Evolutionary conservation across 2,797 vertebrate genomes (phyloP).

Genomic region (Syngnathus rostellatus): DNA sequence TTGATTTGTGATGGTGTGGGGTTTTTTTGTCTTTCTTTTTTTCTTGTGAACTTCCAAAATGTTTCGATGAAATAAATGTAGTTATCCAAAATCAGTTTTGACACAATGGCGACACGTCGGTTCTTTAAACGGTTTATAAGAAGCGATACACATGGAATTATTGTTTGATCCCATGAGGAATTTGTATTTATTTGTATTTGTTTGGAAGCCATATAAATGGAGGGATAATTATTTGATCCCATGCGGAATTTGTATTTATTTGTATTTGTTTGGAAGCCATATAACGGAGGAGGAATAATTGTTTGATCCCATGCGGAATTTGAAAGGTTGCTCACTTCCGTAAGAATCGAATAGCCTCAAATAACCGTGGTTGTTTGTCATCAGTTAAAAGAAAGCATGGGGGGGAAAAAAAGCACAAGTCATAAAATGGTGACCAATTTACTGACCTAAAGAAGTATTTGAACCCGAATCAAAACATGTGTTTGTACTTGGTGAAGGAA

Average conservation of each 20-base stretch:
- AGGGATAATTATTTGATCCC: background rate
- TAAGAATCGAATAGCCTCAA: background rate
- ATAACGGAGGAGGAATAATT: background rate
- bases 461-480: no score
- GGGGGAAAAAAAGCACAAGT: no score
- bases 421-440: no score
- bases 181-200: background rate
- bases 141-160: background rate
- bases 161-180: background rate
- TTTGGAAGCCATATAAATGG: no score
- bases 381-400: background rate
- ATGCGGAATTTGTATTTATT: background rate
- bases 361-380: background rate
- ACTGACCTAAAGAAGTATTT: no score
- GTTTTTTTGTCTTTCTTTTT: background rate
- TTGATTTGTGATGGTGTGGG: background rate
- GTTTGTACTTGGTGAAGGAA: no score
- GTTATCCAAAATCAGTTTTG: background rate
- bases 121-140: background rate
- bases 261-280: no score
- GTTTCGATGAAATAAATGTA: background rate
- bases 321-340: background rate
- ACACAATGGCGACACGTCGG: background rate
- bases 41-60: background rate
- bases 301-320: background rate